Evolutionary conservation across 2,797 vertebrate genomes (phyloP).

Genomic region (Gymnoscopelus braueri): DNA sequence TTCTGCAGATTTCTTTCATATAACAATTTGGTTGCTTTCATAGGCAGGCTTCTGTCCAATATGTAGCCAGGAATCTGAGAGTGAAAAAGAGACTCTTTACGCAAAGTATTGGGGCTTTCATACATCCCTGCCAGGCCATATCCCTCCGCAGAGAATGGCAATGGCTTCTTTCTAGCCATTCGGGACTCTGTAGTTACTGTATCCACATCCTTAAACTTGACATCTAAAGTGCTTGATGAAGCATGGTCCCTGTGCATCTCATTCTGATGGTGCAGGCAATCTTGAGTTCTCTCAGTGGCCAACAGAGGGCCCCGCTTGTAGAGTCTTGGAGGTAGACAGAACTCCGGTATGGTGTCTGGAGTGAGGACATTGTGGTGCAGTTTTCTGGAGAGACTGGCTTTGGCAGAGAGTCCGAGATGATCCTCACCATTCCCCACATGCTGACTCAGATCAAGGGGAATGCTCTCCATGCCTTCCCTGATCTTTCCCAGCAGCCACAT

Average conservation of each 20-base stretch:
- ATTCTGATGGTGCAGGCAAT: constrained; percentile 1
- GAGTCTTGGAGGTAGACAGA: constrained; percentile 76
- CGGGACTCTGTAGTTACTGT: background rate
- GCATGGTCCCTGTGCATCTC: constrained; percentile 16
- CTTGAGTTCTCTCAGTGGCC: constrained; percentile 33
- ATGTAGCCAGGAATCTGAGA: constrained; percentile 59
- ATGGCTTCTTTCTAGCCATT: constrained; percentile 50
- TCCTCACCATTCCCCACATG: constrained; percentile 57
- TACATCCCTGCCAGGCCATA: constrained; percentile 71
- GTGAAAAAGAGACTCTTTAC: constrained; percentile 82
- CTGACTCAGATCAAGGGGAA: constrained; percentile 64
- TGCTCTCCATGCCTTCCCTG: constrained; percentile 66
- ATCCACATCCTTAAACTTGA: constrained; percentile 39
- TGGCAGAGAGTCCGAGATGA: constrained; percentile 37
- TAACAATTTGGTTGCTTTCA: constrained; percentile 26
- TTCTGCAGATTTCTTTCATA: constrained; percentile 36
- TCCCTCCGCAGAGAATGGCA: constrained; percentile 69
- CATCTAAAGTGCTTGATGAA: constrained; percentile 14
- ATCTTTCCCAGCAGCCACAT: constrained; percentile 79
- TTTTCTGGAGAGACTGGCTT: constrained; percentile 55
- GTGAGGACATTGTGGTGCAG: constrained; percentile 79
- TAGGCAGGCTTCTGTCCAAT: constrained; percentile 54
- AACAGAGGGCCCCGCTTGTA: constrained; percentile 46
- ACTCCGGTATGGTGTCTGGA: constrained; percentile 79
- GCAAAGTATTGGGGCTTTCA: constrained; percentile 76